Base-by-base conservation (phyloP, 92 coral and sea anemone genomes). In the Nematostella vectensis region DNA sequence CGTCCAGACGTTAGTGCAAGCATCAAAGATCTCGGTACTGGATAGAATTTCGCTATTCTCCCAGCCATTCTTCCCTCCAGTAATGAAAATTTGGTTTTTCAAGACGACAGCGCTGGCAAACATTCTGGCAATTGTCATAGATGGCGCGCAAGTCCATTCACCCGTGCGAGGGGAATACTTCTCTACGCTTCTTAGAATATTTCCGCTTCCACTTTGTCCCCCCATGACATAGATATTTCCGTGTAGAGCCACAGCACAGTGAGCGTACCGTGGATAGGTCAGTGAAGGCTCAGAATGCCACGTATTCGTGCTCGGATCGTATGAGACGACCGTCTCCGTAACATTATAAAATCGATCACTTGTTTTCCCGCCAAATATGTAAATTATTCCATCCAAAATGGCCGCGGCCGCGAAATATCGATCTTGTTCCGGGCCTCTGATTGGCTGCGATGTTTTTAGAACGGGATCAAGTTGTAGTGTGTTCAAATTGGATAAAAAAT, bases 311-410 rank as follows among this genome's bases (percentile, higher is more conserved):
- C 21, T 19, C 4, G 51, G 51, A 45, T 45, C 21, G 23, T 9
- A 45, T 9, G 51, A 45, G 18, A 17, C 23, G 18, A 45, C 51
- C 9, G 18, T 6, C 4, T 45, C 51, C 18, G 51, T 45, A 4
- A 45, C 51, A 22, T 45, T 22, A 22, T 45, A 6, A 17, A 6
- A 17, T 8, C 21, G 51, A 11, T 45, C 51, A 19, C 51, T 19
- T 4, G 51, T 45, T 45, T 45, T 45, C 9, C 51, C 51, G 51
- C 51, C 51, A 45, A 45, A 45, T 45, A 45, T 45, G 51, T 45
- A 45, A 45, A 45, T 45, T 4, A 10, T 11, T 11, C 23, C 51
- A 45, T 45, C 23, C 12, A 45, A 11, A 9, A 22, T 45, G 21
- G 51, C 51, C 9, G 51, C 23, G 51, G 51, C 51, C 18, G 51